Evolutionary conservation across 2,888 invertebrate genomes (phyloP), one percentile per base, ranked within the genome.

Genomic region (Odontothrips loti): DNA sequence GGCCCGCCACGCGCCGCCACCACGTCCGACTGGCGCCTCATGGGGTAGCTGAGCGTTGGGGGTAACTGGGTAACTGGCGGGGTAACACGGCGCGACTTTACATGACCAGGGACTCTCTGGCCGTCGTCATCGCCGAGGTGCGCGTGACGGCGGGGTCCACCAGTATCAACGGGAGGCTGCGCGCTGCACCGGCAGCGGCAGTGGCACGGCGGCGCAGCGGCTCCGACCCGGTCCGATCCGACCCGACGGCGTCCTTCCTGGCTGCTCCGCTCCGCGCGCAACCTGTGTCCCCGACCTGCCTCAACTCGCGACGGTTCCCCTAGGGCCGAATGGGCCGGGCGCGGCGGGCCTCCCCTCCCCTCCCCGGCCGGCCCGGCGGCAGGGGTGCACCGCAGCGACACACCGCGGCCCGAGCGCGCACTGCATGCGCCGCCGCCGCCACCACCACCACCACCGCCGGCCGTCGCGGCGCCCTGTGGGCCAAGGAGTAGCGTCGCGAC

Each of bases 261-360:
- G 58, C 68, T 23, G 23, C 68, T 68, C 68, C 23, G 15, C 27
- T 75, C 68, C 68, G 68, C 68, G 68, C 68, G 68, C 68, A 27
- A 75, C 68, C 68, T 75, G 68, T 27, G 27, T 75, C 68, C 68
- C 27, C 27, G 68, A 75, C 68, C 68, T 75, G 68, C 68, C 68
- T 12, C 68, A 75, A 75, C 68, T n/a, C 68, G 68, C 58, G 68
- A 23, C 68, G 68, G 68, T 75, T 75, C 68, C 27, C 68, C 68
- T 75, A 75, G 68, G 68, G 68, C 68, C 68, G 68, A 75, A 27
- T 27, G 68, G 23, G 27, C 68, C 51, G 34, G 34, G 6, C 51
- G 51, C 58, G 20, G 15, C 58, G 15, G 15, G 20, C 58, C 58
- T 17, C 58, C 58, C 58, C 58, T 17, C 58, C 58, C 58, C 58